Percentiles rank a stretch among this genome's conserved stretches.
These are phyloP conservation scores for Pelobates fuscus DNA, from an alignment of 2,113 vertebrate genomes.

Conservation along the genomic window DNA sequence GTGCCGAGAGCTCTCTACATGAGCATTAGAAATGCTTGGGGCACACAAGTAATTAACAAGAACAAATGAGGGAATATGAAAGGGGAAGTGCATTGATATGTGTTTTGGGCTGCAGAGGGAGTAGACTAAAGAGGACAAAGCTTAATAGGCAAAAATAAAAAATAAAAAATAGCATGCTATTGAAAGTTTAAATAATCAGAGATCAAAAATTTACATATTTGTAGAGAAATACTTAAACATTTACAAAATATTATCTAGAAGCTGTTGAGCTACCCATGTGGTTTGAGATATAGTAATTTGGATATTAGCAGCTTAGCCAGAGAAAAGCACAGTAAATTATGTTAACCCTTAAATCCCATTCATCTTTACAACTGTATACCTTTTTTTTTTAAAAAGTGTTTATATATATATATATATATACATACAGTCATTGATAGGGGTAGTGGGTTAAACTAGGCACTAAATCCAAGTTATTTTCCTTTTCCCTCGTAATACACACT, in stretches of 20 bases:
- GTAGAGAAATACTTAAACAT: conserved; percentile 47
- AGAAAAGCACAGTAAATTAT: background rate
- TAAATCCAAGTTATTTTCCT: no score
- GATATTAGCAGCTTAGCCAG: background rate
- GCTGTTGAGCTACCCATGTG: conserved; percentile 38
- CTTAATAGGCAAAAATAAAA: conserved; percentile 38
- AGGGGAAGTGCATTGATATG: conserved; percentile 44
- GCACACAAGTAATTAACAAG: conserved; percentile 51
- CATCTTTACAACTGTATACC: background rate
- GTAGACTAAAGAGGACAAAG: conserved; percentile 52
- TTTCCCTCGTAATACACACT: no score
- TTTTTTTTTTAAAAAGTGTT: no score
- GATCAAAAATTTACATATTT: conserved; percentile 48
- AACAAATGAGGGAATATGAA: conserved; percentile 50
- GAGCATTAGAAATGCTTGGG: conserved; percentile 50
- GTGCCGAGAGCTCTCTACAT: conserved; percentile 50
- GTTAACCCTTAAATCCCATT: background rate
- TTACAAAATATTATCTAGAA: conserved; percentile 39
- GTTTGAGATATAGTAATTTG: conserved; percentile 13
- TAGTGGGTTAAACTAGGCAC: no score
- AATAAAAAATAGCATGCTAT: conserved; percentile 15
- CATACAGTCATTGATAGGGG: no score
- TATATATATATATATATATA: no score
- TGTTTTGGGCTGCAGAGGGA: conserved; percentile 48
- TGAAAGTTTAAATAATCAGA: conserved; percentile 40